A percentile compares a stretch with the other conserved stretches of the same genome.
Conservation (phyloP, 2,113 vertebrate genomes). For the Stercorarius parasiticus region DNA sequence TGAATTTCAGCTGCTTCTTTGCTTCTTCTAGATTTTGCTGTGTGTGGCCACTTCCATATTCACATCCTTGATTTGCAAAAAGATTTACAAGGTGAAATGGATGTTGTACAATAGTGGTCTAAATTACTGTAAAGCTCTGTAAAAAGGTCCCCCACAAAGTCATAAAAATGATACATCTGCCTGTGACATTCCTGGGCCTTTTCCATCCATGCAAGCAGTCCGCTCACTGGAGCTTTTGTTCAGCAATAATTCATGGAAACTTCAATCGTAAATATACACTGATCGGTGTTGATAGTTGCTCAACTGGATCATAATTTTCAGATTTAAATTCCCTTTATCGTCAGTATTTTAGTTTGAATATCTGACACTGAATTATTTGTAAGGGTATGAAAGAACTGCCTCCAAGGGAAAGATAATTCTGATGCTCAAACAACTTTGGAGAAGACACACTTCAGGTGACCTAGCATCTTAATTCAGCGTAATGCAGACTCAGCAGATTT, state of each 20-base stretch:
- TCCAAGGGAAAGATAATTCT: neutral
- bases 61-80: neutral
- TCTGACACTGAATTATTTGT: neutral
- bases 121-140: neutral
- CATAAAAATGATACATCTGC: conserved; percentile 53
- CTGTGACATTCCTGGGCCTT: neutral
- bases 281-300: neutral
- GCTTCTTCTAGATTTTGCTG: neutral
- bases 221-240: neutral
- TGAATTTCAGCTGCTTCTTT: neutral
- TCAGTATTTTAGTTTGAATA: neutral
- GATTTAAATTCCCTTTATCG: neutral
- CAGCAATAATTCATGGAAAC: neutral
- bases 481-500: neutral
- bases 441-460: neutral
- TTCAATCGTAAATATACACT: neutral
- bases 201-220: neutral
- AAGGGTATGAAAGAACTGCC: neutral
- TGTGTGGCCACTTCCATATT: neutral
- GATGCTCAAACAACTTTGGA: neutral
- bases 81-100: conserved; percentile 2
- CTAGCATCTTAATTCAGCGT: neutral
- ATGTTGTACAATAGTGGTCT: neutral
- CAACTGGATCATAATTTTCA: neutral
- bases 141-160: neutral